These are phyloP conservation scores for Apostichopus californicus DNA, from an alignment of 35 echinoderm and acorn worm genomes.

Conservation along the genomic window DNA sequence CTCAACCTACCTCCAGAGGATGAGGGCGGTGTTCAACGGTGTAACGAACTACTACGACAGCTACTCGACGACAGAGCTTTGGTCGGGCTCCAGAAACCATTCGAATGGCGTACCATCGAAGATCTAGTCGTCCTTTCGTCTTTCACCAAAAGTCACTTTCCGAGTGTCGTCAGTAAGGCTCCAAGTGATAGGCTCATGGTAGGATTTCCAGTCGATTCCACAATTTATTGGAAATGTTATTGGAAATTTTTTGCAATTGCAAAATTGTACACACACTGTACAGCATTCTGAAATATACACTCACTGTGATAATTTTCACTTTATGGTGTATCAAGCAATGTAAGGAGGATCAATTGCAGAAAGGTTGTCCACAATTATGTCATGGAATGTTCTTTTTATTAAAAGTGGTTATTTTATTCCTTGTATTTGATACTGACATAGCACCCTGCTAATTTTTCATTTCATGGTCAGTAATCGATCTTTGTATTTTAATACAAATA, in stretches of 20 bases:
- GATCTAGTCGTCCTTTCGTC: slow-evolving; percentile 77
- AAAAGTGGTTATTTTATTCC: too few species aligned
- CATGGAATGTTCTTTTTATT: too few species aligned
- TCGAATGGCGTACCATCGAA: slow-evolving; percentile 96
- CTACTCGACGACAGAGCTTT: slow-evolving; percentile 86
- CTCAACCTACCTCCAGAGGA: slow-evolving; percentile 85
- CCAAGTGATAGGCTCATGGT: slow-evolving; percentile 84
- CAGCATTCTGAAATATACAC: too few species aligned
- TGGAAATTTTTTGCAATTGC: too few species aligned
- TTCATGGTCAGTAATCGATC: too few species aligned
- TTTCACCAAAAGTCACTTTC: slow-evolving; percentile 73
- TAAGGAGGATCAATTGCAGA: too few species aligned
- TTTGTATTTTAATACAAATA: background rate
- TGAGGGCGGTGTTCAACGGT: slow-evolving; percentile 86
- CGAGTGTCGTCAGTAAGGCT: slow-evolving; percentile 66
- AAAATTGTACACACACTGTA: too few species aligned
- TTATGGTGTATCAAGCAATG: too few species aligned
- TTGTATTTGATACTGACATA: too few species aligned
- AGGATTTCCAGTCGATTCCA: background rate
- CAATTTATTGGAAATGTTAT: background rate
- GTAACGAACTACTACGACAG: slow-evolving; percentile 89
- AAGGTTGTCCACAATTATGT: too few species aligned
- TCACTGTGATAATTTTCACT: too few species aligned
- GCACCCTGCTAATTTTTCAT: too few species aligned
- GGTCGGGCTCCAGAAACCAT: slow-evolving; percentile 91